Evolutionary conservation across 1,140 invertebrate genomes (phyloP).

Genomic region (Brachionus koreanus): DNA sequence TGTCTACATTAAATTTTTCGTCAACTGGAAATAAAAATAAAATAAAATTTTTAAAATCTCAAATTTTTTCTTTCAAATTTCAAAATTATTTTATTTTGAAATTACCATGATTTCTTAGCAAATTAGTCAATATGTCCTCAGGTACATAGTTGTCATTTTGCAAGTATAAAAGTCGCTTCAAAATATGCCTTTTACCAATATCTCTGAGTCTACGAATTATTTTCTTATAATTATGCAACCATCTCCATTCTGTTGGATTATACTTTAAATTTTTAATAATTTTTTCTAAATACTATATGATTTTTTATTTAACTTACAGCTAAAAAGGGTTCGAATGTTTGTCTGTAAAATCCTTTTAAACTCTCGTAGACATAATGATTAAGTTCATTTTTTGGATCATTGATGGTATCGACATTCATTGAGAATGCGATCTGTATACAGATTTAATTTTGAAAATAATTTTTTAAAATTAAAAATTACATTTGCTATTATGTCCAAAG

Average conservation of each 20-base stretch:
- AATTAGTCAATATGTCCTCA: slow-evolving; percentile 9
- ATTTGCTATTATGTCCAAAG: slow-evolving; percentile 36
- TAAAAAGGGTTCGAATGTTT: slow-evolving; percentile 38
- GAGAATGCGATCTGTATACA: slow-evolving; percentile 14
- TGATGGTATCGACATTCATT: slow-evolving; percentile 17
- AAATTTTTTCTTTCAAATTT: too few species aligned
- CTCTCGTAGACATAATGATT: slow-evolving; percentile 43
- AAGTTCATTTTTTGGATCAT: slow-evolving; percentile 35
- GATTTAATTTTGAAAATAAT: background rate
- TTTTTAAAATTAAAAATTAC: background rate
- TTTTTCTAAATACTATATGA: background rate
- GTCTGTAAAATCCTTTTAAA: slow-evolving; percentile 32
- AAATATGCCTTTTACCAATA: background rate
- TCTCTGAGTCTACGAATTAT: slow-evolving; percentile 22
- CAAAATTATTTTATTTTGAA: background rate
- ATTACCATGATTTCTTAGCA: slow-evolving; percentile 30
- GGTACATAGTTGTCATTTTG: slow-evolving; percentile 2
- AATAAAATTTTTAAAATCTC: background rate
- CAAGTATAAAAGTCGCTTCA: background rate
- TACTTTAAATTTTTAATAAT: background rate
- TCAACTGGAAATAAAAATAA: background rate
- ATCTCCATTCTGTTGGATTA: slow-evolving; percentile 27
- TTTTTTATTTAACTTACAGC: background rate
- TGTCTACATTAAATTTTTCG: slow-evolving; percentile 17
- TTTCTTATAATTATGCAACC: background rate